phyloP scores from a whole-genome alignment of 1,140 invertebrate genomes.

The Heliconius eleuchia region DNA sequence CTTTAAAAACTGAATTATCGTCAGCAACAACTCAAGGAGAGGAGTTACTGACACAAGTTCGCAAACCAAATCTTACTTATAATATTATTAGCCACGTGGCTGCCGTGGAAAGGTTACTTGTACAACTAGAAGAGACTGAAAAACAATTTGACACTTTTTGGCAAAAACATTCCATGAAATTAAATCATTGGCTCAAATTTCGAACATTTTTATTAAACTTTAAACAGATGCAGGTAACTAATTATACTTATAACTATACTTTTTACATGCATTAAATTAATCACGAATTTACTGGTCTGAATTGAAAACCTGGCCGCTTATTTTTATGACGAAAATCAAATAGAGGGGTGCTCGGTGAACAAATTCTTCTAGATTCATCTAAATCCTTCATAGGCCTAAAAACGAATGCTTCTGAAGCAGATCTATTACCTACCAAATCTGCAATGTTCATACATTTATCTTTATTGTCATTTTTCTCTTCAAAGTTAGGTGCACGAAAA shows the following conservation, averaged over 20 bases:
- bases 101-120: conserved; percentile 94
- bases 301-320: conserved; percentile 63
- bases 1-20: conserved; percentile 88
- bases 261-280: conserved; percentile 23
- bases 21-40: conserved; percentile 92
- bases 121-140: conserved; percentile 97
- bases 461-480: conserved; percentile 49
- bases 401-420: conserved; percentile 62
- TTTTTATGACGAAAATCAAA: conserved; percentile 68
- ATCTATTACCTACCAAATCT: conserved; percentile 63
- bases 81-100: conserved; percentile 94
- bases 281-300: conserved; percentile 56
- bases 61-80: conserved; percentile 82
- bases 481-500: conserved; percentile 61
- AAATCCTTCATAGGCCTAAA: conserved; percentile 69
- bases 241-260: conserved; percentile 30
- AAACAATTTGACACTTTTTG: conserved; percentile 96
- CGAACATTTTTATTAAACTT: conserved; percentile 87
- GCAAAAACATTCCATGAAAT: conserved; percentile 92
- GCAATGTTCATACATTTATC: conserved; percentile 69
- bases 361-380: conserved; percentile 54
- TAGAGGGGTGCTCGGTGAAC: conserved; percentile 68
- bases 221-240: conserved; percentile 78
- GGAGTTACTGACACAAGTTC: conserved; percentile 86
- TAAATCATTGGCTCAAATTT: conserved; percentile 94